Evolutionary conservation across 2,797 vertebrate genomes (phyloP), one percentile per base, ranked within the genome.

Genomic region (Arnoldichthys spilopterus): DNA sequence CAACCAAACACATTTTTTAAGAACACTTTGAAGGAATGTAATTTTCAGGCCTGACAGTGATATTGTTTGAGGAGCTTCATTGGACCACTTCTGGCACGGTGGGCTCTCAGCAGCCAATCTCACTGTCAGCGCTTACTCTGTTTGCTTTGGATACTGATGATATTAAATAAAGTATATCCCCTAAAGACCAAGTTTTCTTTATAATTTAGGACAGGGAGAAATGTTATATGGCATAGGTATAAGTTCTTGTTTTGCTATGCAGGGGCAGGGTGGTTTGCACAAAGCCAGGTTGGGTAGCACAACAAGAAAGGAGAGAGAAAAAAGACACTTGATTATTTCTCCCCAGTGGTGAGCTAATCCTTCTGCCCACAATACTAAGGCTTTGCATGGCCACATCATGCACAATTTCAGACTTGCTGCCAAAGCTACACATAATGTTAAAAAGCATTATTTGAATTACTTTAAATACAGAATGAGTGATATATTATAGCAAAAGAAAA

Each of bases 201-300:
- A 91, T 90, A 91, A 91, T 92, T 88, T 90, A 84, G 91, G 90
- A 91, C 91, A 92, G 70, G 81, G 77, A 86, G 76, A 83, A 88
- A 91, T 91, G 90, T 87, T 80, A 78, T 83, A 90, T 93, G 89
- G 91, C 86, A 84, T 53, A 20, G 15, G 75, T 80, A 76, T 74
- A 40, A 66, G 54, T 72, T 82, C 84, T 88, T 90, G 79, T 90
- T 89, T 87, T 90, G 72, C 62, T 82, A 85, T 87, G 32, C 30
- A 85, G 88, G 80, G 72, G 16, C 76, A 84, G 77, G 77, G 53
- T 51, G 63, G 28, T 67, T 78, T 78, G 69, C 81, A 69, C 63
- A 77, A 74, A 67, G 67, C 49, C 62, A 72, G 68, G 70, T 32
- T 74, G 28, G 79, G 74, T 47, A 75, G 45, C 24, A 74, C 66